A percentile compares a stretch with the other conserved stretches of the same genome.
These are phyloP conservation scores for Puntigrus tetrazona DNA, from an alignment of 2,113 vertebrate genomes.

Conservation along the genomic window DNA sequence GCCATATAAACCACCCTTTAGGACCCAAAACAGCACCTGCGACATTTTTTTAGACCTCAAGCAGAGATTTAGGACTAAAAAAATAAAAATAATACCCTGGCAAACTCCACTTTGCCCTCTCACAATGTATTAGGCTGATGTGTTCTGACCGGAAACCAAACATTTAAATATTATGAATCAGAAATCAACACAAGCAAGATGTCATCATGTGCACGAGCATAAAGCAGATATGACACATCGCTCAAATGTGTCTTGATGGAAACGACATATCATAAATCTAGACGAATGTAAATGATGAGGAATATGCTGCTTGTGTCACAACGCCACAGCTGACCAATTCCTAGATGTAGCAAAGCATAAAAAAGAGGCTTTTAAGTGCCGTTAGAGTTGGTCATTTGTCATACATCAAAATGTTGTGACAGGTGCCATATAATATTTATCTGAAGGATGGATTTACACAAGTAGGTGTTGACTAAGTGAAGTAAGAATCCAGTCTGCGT, in stretches of 20 bases:
- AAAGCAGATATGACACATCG: background rate
- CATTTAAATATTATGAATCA: background rate
- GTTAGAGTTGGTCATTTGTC: constrained; percentile 9
- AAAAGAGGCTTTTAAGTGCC: background rate
- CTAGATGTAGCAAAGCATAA: background rate
- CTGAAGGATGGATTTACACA: background rate
- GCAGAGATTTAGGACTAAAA: background rate
- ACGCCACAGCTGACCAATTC: background rate
- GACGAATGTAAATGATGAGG: constrained; percentile 11
- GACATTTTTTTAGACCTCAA: background rate
- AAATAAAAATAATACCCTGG: too few relatives aligned
- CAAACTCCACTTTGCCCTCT: background rate
- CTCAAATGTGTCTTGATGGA: background rate
- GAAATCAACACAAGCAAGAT: constrained; percentile 12
- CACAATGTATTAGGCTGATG: background rate
- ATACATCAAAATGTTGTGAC: constrained; percentile 23
- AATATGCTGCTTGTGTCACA: background rate
- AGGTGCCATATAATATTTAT: constrained; percentile 25
- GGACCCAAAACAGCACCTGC: background rate
- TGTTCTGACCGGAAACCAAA: background rate
- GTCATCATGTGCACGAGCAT: background rate
- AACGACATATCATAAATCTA: constrained; percentile 21
- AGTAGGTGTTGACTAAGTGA: background rate
- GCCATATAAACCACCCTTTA: background rate
- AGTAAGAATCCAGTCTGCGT: background rate